phyloP scores from a whole-genome alignment of 2,888 invertebrate genomes.

The Clostera curtula region DNA sequence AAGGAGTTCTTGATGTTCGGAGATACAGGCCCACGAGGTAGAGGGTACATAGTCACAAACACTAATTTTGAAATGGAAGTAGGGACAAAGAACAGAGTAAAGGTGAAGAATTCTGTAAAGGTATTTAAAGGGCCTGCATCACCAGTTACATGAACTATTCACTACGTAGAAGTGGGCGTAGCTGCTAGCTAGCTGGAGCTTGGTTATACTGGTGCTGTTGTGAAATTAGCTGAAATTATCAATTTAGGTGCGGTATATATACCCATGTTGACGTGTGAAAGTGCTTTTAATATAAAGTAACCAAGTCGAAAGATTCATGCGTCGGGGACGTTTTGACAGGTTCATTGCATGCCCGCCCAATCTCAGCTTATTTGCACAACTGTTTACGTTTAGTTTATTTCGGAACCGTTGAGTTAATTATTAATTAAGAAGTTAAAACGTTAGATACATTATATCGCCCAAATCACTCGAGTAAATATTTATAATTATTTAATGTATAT shows the following conservation, averaged over 20 bases:
- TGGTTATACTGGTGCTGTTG: slow-evolving; percentile 48
- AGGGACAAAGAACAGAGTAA: too few species aligned
- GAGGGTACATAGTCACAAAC: too few species aligned
- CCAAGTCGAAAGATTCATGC: slow-evolving; percentile 43
- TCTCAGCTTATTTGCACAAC: slow-evolving; percentile 70
- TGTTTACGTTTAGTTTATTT: slow-evolving; percentile 18
- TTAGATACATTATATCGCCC: too few species aligned
- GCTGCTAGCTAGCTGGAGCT: slow-evolving; percentile 47
- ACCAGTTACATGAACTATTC: slow-evolving; percentile 19
- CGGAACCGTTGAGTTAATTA: slow-evolving; percentile 18
- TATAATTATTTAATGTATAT: slow-evolving; percentile 15
- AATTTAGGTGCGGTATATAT: slow-evolving; percentile 36
- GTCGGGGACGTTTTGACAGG: slow-evolving; percentile 23
- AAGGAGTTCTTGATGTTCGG: not conserved
- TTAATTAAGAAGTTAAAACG: too few species aligned
- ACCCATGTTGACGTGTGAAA: slow-evolving; percentile 21
- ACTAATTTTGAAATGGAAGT: too few species aligned
- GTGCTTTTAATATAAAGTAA: too few species aligned
- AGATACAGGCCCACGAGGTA: not conserved
- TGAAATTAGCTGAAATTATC: slow-evolving; percentile 66
- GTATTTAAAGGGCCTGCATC: slow-evolving; percentile 11
- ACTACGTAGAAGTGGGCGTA: slow-evolving; percentile 31
- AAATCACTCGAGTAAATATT: slow-evolving; percentile 21
- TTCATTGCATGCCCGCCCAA: slow-evolving; percentile 62
- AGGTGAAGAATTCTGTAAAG: too few species aligned